Evolutionary conservation across 2,888 invertebrate genomes (phyloP).

Genomic region (Nesidiocoris tenuis): DNA sequence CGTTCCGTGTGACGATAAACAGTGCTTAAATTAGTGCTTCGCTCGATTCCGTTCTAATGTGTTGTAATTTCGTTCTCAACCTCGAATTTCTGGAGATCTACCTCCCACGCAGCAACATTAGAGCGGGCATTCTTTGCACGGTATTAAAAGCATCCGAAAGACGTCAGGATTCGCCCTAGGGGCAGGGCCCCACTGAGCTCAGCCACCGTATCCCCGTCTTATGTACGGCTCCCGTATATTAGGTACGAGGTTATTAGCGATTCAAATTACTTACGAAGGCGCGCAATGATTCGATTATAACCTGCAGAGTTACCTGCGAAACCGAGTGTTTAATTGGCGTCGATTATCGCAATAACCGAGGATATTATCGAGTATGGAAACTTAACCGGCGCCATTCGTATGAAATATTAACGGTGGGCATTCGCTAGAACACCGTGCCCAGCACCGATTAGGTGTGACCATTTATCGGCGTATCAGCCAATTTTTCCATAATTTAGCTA

Average conservation of each 20-base stretch:
- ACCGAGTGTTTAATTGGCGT: not conserved
- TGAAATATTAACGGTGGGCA: not conserved
- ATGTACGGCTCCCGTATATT: not conserved
- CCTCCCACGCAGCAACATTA: not conserved
- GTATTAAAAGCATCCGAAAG: not conserved
- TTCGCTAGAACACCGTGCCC: not conserved
- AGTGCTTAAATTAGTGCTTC: not conserved
- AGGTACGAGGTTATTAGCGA: constrained; percentile 11
- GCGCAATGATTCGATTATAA: constrained; percentile 13
- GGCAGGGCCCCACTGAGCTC: not conserved
- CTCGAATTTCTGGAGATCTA: not conserved
- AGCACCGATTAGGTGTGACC: not conserved
- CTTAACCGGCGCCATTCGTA: not conserved
- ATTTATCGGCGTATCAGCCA: no score
- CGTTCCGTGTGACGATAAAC: no score
- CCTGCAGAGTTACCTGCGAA: not conserved
- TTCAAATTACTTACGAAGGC: not conserved
- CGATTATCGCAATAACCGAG: not conserved
- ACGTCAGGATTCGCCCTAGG: not conserved
- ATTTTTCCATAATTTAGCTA: no score
- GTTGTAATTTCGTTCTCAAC: not conserved
- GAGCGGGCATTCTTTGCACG: not conserved
- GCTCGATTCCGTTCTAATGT: not conserved
- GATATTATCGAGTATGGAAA: not conserved
- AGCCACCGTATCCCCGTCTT: not conserved